These are phyloP conservation scores for Amaurobius ferox DNA, from an alignment of 2,888 invertebrate genomes.

Conservation along the genomic window DNA sequence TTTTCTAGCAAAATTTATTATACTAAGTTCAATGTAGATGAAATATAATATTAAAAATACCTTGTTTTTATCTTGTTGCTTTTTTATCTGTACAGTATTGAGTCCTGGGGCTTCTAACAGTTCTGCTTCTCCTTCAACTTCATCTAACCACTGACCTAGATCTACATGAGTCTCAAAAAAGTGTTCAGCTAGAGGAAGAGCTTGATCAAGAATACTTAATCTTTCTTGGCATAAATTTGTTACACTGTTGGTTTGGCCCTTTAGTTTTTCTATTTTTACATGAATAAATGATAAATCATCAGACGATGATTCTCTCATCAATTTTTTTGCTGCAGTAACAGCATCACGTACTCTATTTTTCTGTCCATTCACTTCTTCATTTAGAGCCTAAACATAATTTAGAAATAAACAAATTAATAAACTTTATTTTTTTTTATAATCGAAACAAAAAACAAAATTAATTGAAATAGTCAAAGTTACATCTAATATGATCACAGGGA, in stretches of 20 bases:
- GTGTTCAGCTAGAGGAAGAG: conserved; percentile 95
- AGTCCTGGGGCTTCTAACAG: conserved; percentile 94
- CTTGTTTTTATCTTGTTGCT: conserved; percentile 96
- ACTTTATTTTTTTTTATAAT: background rate
- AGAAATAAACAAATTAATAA: background rate
- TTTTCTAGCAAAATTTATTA: too few relatives aligned
- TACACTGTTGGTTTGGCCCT: conserved; percentile 93
- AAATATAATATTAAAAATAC: too few relatives aligned
- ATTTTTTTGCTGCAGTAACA: conserved; percentile 92
- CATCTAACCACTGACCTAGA: conserved; percentile 91
- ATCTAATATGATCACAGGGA: too few relatives aligned
- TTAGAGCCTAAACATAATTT: conserved; percentile 82
- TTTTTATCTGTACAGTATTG: conserved; percentile 92
- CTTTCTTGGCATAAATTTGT: conserved; percentile 91
- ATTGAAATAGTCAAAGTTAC: too few relatives aligned
- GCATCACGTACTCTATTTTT: conserved; percentile 94
- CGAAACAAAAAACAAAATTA: too few relatives aligned
- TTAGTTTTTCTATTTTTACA: conserved; percentile 93
- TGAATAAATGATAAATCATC: conserved; percentile 91
- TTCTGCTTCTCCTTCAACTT: conserved; percentile 93
- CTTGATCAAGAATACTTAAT: conserved; percentile 93
- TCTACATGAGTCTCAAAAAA: conserved; percentile 96
- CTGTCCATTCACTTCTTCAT: conserved; percentile 96
- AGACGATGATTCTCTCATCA: conserved; percentile 79
- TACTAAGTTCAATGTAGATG: too few relatives aligned